Base-by-base conservation (phyloP, 2,888 invertebrate genomes). In the Noctua janthe region DNA sequence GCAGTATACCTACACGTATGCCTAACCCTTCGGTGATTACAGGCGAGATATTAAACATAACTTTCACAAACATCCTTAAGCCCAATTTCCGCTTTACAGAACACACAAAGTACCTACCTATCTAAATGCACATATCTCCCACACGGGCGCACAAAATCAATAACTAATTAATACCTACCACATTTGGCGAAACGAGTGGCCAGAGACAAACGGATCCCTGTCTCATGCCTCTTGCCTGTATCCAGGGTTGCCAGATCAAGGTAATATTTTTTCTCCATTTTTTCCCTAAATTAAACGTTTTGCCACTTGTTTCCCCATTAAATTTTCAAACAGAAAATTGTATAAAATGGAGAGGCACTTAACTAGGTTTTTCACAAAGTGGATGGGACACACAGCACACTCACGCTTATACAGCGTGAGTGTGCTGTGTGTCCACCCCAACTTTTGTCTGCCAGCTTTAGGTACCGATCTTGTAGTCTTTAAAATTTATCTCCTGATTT, bases 101-200 rank as follows among this genome's bases (percentile, higher is more conserved):
- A 15, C 7, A 43, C 13, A 11, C 7, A n/a, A 43, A 43, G 23
- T 67, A n/a, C 13, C 7, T n/a, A 69, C 13, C 5, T 47, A n/a
- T 7, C 43, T 69, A 47, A 56, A 66, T 67, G 56, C 71, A 64
- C 54, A 49, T 17, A 23, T 29, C 35, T 39, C 54, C 7, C 47
- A 67, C 66, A 64, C 35, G 56, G 15, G 20, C 43, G 80, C 73
- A 49, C 56, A 49, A 43, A 75, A 71, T 83, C 81, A 64, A 64
- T 82, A 71, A 35, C 15, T 54, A 85, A 81, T 80, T 78, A 74
- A 70, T 76, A 69, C 69, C 10, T 76, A 69, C 69, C 10, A 71
- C 64, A 86, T 78, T 81, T 66, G 6, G 43, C n/a, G 54, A 59
- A 54, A 81, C 56, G 67, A 66, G 43, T 56, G 17, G 17, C 1